Evolutionary conservation across 2,888 invertebrate genomes (phyloP), one percentile per base, ranked within the genome.

Genomic region (Dicyrtoma fusca): DNA sequence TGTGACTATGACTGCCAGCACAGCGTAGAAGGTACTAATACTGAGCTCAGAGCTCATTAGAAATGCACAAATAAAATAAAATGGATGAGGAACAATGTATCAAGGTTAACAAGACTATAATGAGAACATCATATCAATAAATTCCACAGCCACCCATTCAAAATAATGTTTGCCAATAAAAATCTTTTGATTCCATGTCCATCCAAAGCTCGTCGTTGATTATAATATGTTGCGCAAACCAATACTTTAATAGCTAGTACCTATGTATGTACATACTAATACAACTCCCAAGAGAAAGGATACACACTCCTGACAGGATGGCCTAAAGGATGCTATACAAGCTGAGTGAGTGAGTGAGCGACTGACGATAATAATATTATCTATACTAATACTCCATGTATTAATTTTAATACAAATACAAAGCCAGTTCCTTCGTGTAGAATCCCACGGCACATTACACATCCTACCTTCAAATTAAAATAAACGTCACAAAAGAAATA

Each of bases 51-150:
- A 21, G 53, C 10, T 21, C 19, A 61, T 6, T 34, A 4, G 42
- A 47, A 17, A 47, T 49, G 14, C 6, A 63, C 11, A 51, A 34
- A 53, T 19, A 66, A 42, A 26, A 55, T 3, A 42, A 55, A 14
- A 61, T 61, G 42, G 55, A 34, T 66, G 66, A 57, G 57, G 1
- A 34, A 42, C 73, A 72, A 71, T 71, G 72, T 71, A 75, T 75
- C 77, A 77, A 77, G 76, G 75, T 70, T 76, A 77, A 76, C 76
- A 72, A 77, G 74, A 70, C 63, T 68, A 76, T 76, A 72, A 75
- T 62, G 71, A 73, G 68, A 73, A 74, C 49, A 74, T 77, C 69
- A 74, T 75, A 75, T 74, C 74, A 75, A 77, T 77, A 75, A 77
- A 77, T 77, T 76, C 75, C 77, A 55, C 71, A 63, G 63, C 73